Evolutionary conservation across 2,888 invertebrate species (phyloP), one percentile per base, ranked within the genome.

Genomic region (Dione juno): DNA sequence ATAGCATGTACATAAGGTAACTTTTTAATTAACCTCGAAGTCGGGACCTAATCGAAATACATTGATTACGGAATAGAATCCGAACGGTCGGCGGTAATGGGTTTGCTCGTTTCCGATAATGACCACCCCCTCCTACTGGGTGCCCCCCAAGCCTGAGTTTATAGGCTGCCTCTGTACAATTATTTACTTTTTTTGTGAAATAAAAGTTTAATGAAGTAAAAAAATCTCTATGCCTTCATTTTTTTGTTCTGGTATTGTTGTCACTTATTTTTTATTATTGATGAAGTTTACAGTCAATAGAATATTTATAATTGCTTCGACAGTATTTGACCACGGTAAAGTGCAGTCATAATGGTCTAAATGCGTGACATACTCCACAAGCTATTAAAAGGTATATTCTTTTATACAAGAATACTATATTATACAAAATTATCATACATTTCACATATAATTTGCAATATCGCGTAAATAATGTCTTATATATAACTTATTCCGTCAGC

Each of bases 1-100:
- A 52, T 67, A 67, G 40, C 50, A 57, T n/a, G 53, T 63, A 65
- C 10, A 72, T 71, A 72, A 74, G 64, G 54, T 50, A 71, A 71
- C 69, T 73, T 76, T 75, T 86, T 87, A 85, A 86, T 85, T 84
- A 85, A 79, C 73, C 74, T 69, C 76, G 77, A 74, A 79, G 77
- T 78, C 75, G 76, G 72, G 71, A 65, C 73, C 82, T 88, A 90
- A 90, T 89, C 88, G 89, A 85, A 87, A 87, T 82, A 83, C 89
- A 90, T 89, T 89, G 89, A 90, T 90, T 87, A 87, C 78, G 78
- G 81, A 80, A 82, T 81, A 81, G 82, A 81, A 80, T 81, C 72
- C 74, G 78, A 81, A 77, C 74, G 78, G 72, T 74, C 74, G 71
- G 72, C 74, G 70, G 78, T 78, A 81, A 80, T 80, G 75, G 79